Base-by-base conservation (phyloP, 2,797 vertebrate species). In the Pangasius macronema region DNA sequence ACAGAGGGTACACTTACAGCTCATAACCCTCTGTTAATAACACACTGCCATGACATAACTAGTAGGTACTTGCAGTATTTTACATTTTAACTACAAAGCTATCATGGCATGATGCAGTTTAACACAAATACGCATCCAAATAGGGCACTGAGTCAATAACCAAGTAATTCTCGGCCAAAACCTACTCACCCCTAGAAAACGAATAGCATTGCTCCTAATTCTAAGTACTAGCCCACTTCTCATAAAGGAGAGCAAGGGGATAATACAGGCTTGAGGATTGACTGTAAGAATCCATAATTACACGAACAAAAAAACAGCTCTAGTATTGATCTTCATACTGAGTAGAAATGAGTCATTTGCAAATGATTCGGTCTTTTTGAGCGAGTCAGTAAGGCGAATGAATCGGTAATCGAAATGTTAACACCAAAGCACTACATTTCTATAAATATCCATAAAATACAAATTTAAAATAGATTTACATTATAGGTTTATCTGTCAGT, bases 61-160 rank as follows among this genome's bases (percentile, higher is more conserved):
- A 46, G 59, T 63, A 82, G 57, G n/a, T 33, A 5, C 82, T 65
- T 33, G 46, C 61, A 83, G 82, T 53, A 70, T 59, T 79, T 65
- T 68, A 67, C 27, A 65, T n/a, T 82, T 82, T 61, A 63, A 65
- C 61, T 57, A 80, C 61, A 86, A 85, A 53, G 59, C 42, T 63
- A 36, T 61, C n/a, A 46, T 1, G 22, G 3, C 22, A 7, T 68
- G 30, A 86, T 72, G 20, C 51, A 39, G 39, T 53, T 80, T n/a
- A 39, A n/a, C 11, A 16, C 27, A 57, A 68, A 53, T 30, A 33
- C 9, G 51, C 46, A 30, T 24, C 81, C 36, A 68, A 55, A 42
- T 18, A 53, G 27, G 57, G 33, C 30, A 30, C 51, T 8, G 70
- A 83, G 55, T 20, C 80, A 55, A n/a, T n/a, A n/a, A n/a, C n/a